Conservation (phyloP, 2,888 invertebrate species). For the Agrochola macilenta region DNA sequence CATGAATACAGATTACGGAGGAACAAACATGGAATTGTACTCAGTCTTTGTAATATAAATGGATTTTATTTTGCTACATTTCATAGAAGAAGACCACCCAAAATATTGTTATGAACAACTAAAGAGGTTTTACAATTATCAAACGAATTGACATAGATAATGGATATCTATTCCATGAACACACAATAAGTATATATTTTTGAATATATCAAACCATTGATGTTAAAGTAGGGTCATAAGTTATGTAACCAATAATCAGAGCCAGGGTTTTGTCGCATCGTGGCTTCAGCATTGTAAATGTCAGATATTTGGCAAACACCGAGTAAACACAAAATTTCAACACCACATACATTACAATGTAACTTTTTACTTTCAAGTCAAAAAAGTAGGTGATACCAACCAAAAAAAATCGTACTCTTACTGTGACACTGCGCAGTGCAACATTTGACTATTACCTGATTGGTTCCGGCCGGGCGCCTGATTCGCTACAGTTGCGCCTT, state of each 20-base stretch:
- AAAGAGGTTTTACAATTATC: neutral
- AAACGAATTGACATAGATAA: neutral
- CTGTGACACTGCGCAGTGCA: conserved; percentile 40
- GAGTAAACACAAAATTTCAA: neutral
- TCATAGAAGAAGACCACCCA: neutral
- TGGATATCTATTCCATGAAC: neutral
- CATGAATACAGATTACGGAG: conserved; percentile 8
- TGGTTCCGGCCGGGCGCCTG: conserved; percentile 66
- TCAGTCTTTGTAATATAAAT: conserved; percentile 24
- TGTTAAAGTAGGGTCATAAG: neutral
- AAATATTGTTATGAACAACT: neutral
- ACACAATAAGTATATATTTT: neutral
- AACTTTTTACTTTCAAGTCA: conserved; percentile 10
- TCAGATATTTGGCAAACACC: neutral
- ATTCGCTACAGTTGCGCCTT: conserved; percentile 60
- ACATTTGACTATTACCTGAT: conserved; percentile 59
- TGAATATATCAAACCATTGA: neutral
- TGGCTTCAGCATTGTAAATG: neutral
- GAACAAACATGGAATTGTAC: conserved; percentile 17
- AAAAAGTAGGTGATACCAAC: neutral
- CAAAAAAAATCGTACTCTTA: conserved; percentile 32
- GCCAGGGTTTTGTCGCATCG: too few relatives aligned
- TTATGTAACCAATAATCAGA: neutral
- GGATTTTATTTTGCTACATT: conserved; percentile 15
- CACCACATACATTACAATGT: neutral